Percentiles rank a stretch among this genome's conserved stretches.
phyloP scores from a whole-genome alignment of 1,140 invertebrate genomes.

The Hyles euphorbiae region DNA sequence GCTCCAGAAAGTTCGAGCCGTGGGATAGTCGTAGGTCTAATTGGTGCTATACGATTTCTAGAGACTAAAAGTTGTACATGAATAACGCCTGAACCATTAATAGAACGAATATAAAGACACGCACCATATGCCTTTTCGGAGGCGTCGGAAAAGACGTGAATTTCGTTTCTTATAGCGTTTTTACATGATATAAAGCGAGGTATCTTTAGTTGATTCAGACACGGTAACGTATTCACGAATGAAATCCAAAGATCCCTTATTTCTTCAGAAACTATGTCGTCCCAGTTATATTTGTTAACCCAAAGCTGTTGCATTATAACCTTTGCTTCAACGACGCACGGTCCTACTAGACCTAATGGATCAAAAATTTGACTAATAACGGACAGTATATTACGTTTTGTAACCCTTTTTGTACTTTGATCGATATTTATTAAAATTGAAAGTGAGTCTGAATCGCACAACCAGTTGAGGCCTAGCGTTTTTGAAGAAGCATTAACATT shows the following conservation, averaged over 20 bases:
- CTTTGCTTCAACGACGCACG: conserved; percentile 21
- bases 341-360: conserved; percentile 19
- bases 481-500: too few species aligned
- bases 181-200: conserved; percentile 15
- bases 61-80: conserved; percentile 6
- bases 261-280: conserved; percentile 10
- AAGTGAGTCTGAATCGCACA: conserved; percentile 12
- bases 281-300: conserved; percentile 15
- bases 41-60: conserved; percentile 4
- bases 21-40: conserved; percentile 6
- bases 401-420: conserved; percentile 6
- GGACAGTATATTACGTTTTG: conserved; percentile 19
- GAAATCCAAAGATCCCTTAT: conserved; percentile 11
- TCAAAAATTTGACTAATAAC: conserved; percentile 24
- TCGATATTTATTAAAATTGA: conserved; percentile 13
- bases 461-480: conserved; percentile 25
- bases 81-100: conserved; percentile 6
- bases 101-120: conserved; percentile 21
- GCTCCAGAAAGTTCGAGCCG: conserved; percentile 20
- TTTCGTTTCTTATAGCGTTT: conserved; percentile 5
- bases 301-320: conserved; percentile 18
- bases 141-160: conserved; percentile 23
- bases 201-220: conserved; percentile 17
- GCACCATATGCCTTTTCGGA: conserved; percentile 25
- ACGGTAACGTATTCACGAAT: conserved; percentile 14